phyloP scores from a whole-genome alignment of 2,888 invertebrate species.

The Carterocephalus palaemon region DNA sequence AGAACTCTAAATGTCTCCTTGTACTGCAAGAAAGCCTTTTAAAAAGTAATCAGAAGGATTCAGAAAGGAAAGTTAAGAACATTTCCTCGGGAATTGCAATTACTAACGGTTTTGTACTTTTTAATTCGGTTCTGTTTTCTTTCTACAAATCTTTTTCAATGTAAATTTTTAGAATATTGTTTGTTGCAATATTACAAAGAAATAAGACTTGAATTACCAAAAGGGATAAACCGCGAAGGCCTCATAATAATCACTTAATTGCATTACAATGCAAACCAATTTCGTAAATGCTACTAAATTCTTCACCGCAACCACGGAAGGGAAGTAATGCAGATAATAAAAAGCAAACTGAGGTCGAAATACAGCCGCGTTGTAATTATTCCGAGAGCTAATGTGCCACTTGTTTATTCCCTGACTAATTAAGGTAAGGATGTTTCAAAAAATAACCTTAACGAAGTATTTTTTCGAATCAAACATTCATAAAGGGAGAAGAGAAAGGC shows the following conservation, averaged over 20 bases:
- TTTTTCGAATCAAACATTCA: conserved; percentile 71
- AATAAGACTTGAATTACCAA: background rate
- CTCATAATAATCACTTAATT: conserved; percentile 41
- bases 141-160: conserved; percentile 46
- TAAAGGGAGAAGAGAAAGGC: conserved; percentile 47
- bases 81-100: conserved; percentile 58
- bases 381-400: conserved; percentile 74
- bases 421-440: conserved; percentile 70
- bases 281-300: conserved; percentile 72
- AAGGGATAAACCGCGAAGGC: conserved; percentile 1
- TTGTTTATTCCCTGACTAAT: conserved; percentile 77
- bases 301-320: conserved; percentile 60
- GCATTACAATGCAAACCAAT: conserved; percentile 60
- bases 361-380: conserved; percentile 68
- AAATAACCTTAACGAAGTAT: conserved; percentile 58
- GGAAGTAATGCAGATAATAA: conserved; percentile 47
- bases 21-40: conserved; percentile 60
- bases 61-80: conserved; percentile 55
- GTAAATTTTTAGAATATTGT: conserved; percentile 36
- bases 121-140: conserved; percentile 62
- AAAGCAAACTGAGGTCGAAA: conserved; percentile 37
- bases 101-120: conserved; percentile 62
- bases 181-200: too few relatives aligned
- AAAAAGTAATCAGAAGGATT: conserved; percentile 70
- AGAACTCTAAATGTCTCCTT: conserved; percentile 54